Base-by-base conservation (phyloP, 2,797 vertebrate genomes). In the Sebastes taczanowskii region DNA sequence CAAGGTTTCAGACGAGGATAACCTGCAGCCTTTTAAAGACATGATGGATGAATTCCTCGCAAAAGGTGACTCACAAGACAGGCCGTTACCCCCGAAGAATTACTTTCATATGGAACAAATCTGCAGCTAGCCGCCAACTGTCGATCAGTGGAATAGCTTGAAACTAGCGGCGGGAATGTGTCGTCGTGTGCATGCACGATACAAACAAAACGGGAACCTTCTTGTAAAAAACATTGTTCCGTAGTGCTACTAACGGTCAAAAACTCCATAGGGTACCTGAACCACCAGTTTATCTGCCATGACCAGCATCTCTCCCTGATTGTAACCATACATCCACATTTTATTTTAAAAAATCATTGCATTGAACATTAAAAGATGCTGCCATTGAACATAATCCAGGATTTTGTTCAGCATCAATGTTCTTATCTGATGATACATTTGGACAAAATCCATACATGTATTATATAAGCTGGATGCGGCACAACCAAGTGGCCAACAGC, bases 1-100 rank as follows among this genome's bases (percentile, higher is more conserved):
- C 91, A 95, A 96, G 68, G 94, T 96, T 71, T 97, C 97, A 11
- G 95, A 97, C 20, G 95, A 97, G 70, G 97, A 98, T 30, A 95
- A 98, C 88, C 93, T 99, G 74, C 97, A 99, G 85, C 98, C 98
- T 77, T 99, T 99, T 91, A 99, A 98, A 95, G 96, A 96, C 86
- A 97, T 96, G 89, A 99, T 99, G 97, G 97, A 97, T 9, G 94
- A 93, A n/a, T 99, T 99, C 91, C 95, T 98, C 56, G 88, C 90
- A 91, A 95, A 97, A 97, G 98, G 98, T 99, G 96, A 93, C 18
- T 23, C 6, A 81, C 8, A 4, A 42, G 3, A 46, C 42, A 46
- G 38, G 1, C 4, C 35, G 23, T 23, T 23, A 23, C 23, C 23
- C 23, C n/a, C 6, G 4, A 46, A n/a, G 2, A 42, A 42, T 42